Base-by-base conservation (phyloP, 2,888 invertebrate species). In the Pseudococcus jackbeardsleyi region DNA sequence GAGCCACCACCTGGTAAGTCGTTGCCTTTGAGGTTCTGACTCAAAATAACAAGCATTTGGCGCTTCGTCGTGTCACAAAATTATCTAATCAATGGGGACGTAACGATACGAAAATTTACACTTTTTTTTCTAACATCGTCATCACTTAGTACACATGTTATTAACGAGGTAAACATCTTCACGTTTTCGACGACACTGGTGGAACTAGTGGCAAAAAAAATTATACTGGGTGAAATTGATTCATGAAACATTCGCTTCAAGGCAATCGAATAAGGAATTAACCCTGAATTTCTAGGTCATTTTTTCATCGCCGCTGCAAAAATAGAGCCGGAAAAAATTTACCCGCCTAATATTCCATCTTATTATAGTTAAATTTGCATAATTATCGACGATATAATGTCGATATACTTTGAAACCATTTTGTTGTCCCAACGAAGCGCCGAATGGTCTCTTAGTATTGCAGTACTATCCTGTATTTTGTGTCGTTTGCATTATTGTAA, bases 1-100 rank as follows among this genome's bases (percentile, higher is more conserved):
- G 92, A 92, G 77, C 90, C 90, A 59, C 93, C 93, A 54, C 92
- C 93, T 90, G 91, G 93, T 93, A 90, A 89, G 79, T 86, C 7
- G 19, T 19, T 64, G 8, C 22, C 9, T 64, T 15, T 1, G n/a
- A n/a, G n/a, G n/a, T n/a, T n/a, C n/a, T n/a, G 19, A 19, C 22
- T 64, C 64, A 9, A 11, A 11, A 0, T 9, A 12, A 19, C 9
- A 22, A 9, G 22, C 11, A 9, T 54, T 26, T 54, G 50, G 85
- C 59, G 54, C n/a, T 85, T 59, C 59, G 54, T 85, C 54, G 48
- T 48, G 4, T 54, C 15, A 54, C 4, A 12, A 50, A 50, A 50
- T 50, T 12, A 50, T 50, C 48, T 50, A 54, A 54, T 54, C 54
- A 54, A 15, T 15, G n/a, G 15, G n/a, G n/a, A n/a, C n/a, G 0